Percentiles rank a stretch among this genome's conserved stretches.
Evolutionary conservation across 2,888 invertebrate species (phyloP).

Genomic region (Dermolepida albohirtum): DNA sequence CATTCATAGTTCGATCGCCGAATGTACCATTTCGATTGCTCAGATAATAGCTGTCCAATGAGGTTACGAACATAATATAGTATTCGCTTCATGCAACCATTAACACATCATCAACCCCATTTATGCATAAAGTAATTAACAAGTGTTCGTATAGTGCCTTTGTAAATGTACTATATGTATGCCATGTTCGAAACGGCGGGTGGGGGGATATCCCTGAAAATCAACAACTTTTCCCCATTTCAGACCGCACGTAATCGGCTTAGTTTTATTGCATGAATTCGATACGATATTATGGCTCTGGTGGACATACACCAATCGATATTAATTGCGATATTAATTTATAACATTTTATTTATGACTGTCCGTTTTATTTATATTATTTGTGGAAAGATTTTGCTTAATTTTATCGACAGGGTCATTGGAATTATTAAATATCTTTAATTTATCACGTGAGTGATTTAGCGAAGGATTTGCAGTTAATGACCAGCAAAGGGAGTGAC

Average conservation of each 20-base stretch:
- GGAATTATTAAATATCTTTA: too few species aligned
- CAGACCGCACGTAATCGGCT: conserved; percentile 16
- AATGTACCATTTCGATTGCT: conserved; percentile 39
- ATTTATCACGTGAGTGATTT: too few species aligned
- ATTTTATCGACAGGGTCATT: too few species aligned
- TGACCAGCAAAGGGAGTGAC: too few species aligned
- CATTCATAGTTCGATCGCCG: conserved; percentile 5
- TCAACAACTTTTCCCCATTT: conserved; percentile 21
- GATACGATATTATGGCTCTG: too few species aligned
- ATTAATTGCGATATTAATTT: conserved; percentile 23
- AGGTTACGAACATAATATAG: conserved; percentile 34
- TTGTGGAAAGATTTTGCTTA: too few species aligned
- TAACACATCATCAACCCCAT: conserved; percentile 41
- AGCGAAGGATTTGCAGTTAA: too few species aligned
- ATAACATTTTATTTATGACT: background rate
- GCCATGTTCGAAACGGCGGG: background rate
- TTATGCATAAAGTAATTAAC: conserved; percentile 36
- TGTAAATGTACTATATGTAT: too few species aligned
- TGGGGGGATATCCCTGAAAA: conserved; percentile 19
- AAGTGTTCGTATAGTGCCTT: conserved; percentile 16
- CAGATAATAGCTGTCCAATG: conserved; percentile 35
- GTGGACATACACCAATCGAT: conserved; percentile 1
- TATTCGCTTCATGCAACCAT: conserved; percentile 33
- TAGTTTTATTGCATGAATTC: conserved; percentile 16
- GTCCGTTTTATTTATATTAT: background rate